Conservation (phyloP, 2,888 invertebrate species). For the Listrodromus nycthemerus region DNA sequence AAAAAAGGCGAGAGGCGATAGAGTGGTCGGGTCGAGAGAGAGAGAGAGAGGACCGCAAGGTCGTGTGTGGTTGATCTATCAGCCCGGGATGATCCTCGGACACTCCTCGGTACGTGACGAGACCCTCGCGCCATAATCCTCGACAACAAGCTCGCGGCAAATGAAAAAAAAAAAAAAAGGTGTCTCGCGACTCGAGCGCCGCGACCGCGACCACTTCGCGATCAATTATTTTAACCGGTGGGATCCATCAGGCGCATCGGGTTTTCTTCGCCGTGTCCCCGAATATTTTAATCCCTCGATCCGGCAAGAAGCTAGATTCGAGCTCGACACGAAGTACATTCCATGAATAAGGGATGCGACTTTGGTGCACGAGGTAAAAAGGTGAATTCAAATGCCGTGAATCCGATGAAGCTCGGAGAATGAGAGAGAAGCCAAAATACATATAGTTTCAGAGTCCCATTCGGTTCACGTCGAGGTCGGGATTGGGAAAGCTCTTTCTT, state of each 20-base stretch:
- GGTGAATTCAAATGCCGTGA: slow-evolving; percentile 42
- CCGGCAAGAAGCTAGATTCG: slow-evolving; percentile 9
- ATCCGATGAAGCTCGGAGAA: slow-evolving; percentile 22
- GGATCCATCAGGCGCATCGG: slow-evolving; percentile 30
- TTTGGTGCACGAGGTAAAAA: slow-evolving; percentile 25
- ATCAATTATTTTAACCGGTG: neutral
- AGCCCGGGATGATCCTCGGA: slow-evolving; percentile 43
- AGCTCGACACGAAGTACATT: slow-evolving; percentile 30
- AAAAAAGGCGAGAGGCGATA: slow-evolving; percentile 45
- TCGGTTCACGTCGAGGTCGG: slow-evolving; percentile 5
- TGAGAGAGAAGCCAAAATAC: slow-evolving; percentile 10
- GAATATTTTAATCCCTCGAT: slow-evolving; percentile 38
- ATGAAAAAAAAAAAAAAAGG: slow-evolving; percentile 37
- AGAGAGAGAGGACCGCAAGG: slow-evolving; percentile 56
- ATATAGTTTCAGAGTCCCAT: slow-evolving; percentile 44
- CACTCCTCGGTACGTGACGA: slow-evolving; percentile 44
- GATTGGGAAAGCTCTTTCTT: neutral
- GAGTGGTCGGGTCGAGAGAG: slow-evolving; percentile 57
- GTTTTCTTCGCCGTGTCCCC: slow-evolving; percentile 56
- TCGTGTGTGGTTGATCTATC: slow-evolving; percentile 63
- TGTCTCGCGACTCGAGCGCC: neutral
- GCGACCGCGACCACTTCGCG: slow-evolving; percentile 8
- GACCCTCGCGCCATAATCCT: slow-evolving; percentile 41
- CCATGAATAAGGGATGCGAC: slow-evolving; percentile 46
- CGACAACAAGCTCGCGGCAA: slow-evolving; percentile 20